These are phyloP conservation scores for Calosoma granatense DNA, from an alignment of 1,140 invertebrate genomes.

Conservation along the genomic window DNA sequence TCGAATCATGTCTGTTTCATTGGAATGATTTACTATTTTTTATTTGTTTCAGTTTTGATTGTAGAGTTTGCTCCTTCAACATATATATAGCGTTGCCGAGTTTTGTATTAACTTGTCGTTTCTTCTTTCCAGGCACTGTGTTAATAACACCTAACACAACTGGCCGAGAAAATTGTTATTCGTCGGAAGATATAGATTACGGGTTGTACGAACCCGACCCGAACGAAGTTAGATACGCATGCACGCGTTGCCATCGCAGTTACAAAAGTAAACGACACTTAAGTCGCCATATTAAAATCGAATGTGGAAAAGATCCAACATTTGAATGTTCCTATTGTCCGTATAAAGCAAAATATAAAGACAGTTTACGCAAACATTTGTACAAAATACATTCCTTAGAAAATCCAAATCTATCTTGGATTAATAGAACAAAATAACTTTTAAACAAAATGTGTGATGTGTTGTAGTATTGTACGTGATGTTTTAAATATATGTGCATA, in stretches of 20 bases:
- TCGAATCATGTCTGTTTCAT: neutral
- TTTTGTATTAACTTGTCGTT: neutral
- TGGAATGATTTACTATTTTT: neutral
- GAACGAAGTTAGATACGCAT: slow-evolving; percentile 52
- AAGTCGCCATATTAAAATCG: slow-evolving; percentile 41
- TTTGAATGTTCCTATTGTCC: slow-evolving; percentile 41
- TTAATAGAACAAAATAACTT: no score
- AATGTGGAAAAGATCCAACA: slow-evolving; percentile 44
- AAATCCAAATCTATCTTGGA: no score
- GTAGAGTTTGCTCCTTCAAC: no score
- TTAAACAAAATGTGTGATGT: no score
- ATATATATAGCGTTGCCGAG: no score
- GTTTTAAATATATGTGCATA: no score
- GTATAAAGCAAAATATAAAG: neutral
- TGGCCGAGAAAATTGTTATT: neutral
- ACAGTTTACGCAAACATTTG: neutral
- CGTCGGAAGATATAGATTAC: neutral
- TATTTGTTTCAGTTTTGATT: no score
- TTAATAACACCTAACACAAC: neutral
- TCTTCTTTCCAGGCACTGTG: neutral
- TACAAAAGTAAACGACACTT: slow-evolving; percentile 41
- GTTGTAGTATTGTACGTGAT: no score
- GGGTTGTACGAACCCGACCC: neutral
- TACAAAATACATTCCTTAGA: neutral
- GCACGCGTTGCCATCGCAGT: slow-evolving; percentile 60